Evolutionary conservation across 2,113 vertebrate species (phyloP), one percentile per base, ranked within the genome.

Genomic region (Girardinichthys multiradiatus): DNA sequence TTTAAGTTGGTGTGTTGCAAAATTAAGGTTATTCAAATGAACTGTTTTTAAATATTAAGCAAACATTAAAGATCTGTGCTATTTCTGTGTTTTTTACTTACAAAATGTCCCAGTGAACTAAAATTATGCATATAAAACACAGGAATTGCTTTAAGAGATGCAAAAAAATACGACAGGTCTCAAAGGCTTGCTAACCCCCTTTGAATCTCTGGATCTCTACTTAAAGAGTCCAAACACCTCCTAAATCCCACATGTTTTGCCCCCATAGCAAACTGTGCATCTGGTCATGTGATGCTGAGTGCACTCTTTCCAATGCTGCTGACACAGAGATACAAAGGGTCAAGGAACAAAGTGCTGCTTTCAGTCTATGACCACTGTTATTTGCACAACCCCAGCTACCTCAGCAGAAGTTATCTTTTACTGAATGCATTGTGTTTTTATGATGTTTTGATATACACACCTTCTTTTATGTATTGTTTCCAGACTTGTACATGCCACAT

Each of bases 291-390:
- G 66, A 42, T 88, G 88, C 91, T 92, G 86, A 91, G 76, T 71
- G 73, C 29, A 82, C 85, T 79, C 33, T 84, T 87, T 86, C 39
- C 51, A 62, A 76, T 59, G 79, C 71, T 86, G 88, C 79, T 65
- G 75, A 90, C 73, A 84, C 79, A 89, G 80, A 74, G 78, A 84
- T 65, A 71, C 72, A 58, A 66, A 29, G 57, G 74, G 71, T 88
- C 80, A 83, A 63, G 45, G 73, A 51, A 59, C 79, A 84, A 77
- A 84, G 87, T 84, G 89, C 74, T 15, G 37, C 64, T 83, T 85
- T 82, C 81, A 81, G 77, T 83, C 63, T 64, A 24, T 42, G 60
- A 87, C 71, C 81, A 31, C 79, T 83, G 79, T 30, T 0, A 74
- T 85, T 86, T 80, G 66, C 76, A 75, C 39, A 39, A 77, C 83